These are phyloP conservation scores for Cantharis lateralis DNA, from an alignment of 2,888 invertebrate genomes.

Conservation along the genomic window DNA sequence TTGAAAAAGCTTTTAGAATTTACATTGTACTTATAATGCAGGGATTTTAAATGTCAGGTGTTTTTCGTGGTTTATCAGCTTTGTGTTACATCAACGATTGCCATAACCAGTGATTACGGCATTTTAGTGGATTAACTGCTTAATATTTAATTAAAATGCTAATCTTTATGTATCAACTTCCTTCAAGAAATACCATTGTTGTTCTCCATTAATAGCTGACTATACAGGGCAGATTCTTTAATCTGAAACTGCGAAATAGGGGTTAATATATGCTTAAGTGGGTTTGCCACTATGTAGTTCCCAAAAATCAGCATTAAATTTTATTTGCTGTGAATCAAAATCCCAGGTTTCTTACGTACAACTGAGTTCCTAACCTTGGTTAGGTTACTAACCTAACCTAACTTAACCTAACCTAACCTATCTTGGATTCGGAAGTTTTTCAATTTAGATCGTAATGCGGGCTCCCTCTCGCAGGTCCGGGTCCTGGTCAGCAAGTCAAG, in stretches of 20 bases:
- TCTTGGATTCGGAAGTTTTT: no score
- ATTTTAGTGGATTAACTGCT: neutral
- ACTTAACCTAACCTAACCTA: no score
- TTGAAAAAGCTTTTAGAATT: constrained; percentile 2
- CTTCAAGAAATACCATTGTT: neutral
- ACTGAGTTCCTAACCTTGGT: no score
- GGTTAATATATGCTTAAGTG: neutral
- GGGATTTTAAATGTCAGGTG: neutral
- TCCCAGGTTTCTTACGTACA: no score
- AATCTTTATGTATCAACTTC: neutral
- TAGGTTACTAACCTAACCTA: no score
- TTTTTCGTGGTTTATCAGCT: neutral
- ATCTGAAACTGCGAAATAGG: neutral
- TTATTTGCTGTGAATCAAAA: no score
- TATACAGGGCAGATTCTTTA: neutral
- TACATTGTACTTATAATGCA: neutral
- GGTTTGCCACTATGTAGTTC: no score
- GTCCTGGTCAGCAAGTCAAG: no score
- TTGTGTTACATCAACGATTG: neutral
- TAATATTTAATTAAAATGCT: neutral
- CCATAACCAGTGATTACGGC: neutral
- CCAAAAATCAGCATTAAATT: no score
- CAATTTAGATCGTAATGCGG: no score
- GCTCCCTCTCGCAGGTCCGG: no score
- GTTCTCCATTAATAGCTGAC: neutral